Evolutionary conservation across 2,113 vertebrate genomes (phyloP).

Genomic region (Brevimyrus niger): DNA sequence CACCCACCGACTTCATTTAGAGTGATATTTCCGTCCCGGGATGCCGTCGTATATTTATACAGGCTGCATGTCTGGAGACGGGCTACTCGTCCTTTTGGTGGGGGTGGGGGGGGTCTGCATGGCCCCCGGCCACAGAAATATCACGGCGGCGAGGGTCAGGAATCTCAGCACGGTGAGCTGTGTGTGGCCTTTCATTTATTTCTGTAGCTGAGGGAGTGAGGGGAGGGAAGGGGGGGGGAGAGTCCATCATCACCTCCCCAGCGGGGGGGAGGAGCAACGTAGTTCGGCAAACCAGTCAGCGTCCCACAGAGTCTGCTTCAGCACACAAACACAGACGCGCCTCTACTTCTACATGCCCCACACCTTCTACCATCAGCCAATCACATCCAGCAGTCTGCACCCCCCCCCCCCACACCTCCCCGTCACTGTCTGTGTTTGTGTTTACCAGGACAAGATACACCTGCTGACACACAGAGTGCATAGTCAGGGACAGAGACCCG

Average conservation of each 20-base stretch:
- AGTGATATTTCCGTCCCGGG: conserved; percentile 28
- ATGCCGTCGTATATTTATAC: conserved; percentile 40
- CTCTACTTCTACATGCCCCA: background rate
- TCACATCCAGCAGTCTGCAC: background rate
- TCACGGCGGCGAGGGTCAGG: conserved; percentile 27
- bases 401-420: background rate
- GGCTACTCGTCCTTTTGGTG: background rate
- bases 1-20: conserved; percentile 9
- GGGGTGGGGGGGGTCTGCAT: conserved; percentile 14
- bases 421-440: background rate
- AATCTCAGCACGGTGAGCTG: conserved; percentile 26
- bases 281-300: background rate
- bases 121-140: conserved; percentile 30
- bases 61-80: conserved; percentile 28
- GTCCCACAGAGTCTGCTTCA: background rate
- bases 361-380: background rate
- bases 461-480: background rate
- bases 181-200: conserved; percentile 35
- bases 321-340: background rate
- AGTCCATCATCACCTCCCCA: background rate
- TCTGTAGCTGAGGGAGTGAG: conserved; percentile 27
- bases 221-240: background rate
- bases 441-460: background rate
- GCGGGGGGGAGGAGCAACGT: background rate
- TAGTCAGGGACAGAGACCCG: background rate